Evolutionary conservation across 2,888 invertebrate genomes (phyloP).

Genomic region (Ophion ventricosus): DNA sequence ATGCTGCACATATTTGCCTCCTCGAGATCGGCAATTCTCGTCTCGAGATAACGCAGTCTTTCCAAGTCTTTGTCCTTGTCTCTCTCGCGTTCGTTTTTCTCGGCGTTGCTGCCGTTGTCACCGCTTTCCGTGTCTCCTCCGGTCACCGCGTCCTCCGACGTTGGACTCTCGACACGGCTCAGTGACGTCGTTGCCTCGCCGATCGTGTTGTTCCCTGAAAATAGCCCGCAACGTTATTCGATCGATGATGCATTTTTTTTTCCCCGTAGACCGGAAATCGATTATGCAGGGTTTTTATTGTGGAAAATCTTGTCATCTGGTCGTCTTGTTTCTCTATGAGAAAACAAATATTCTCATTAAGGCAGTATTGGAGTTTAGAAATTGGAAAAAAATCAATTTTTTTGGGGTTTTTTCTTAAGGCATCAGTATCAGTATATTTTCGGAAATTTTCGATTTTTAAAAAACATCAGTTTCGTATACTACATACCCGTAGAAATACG

Average conservation of each 20-base stretch:
- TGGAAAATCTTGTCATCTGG: too few species aligned
- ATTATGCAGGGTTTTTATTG: neutral
- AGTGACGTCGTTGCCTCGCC: slow-evolving; percentile 54
- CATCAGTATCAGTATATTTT: too few species aligned
- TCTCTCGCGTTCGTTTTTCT: slow-evolving; percentile 69
- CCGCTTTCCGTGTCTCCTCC: slow-evolving; percentile 37
- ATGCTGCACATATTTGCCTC: slow-evolving; percentile 94
- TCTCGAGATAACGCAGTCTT: slow-evolving; percentile 87
- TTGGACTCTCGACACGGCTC: slow-evolving; percentile 67
- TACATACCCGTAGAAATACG: too few species aligned
- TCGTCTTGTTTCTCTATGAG: too few species aligned
- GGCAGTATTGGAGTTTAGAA: too few species aligned
- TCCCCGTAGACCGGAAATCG: neutral
- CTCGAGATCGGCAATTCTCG: slow-evolving; percentile 93
- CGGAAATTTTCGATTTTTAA: too few species aligned
- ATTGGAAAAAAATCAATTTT: too few species aligned
- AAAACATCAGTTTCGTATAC: too few species aligned
- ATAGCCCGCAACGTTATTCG: neutral
- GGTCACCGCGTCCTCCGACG: slow-evolving; percentile 59
- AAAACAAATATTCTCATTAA: too few species aligned
- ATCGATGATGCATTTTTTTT: neutral
- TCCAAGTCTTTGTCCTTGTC: slow-evolving; percentile 80
- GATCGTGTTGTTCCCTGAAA: slow-evolving; percentile 52
- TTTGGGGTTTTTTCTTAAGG: too few species aligned
- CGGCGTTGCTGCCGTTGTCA: slow-evolving; percentile 65